Percentiles rank a stretch among this genome's conserved stretches.
Evolutionary conservation across 35 echinoderm and acorn worm species (phyloP).

Genomic region (Chiridota heheva): DNA sequence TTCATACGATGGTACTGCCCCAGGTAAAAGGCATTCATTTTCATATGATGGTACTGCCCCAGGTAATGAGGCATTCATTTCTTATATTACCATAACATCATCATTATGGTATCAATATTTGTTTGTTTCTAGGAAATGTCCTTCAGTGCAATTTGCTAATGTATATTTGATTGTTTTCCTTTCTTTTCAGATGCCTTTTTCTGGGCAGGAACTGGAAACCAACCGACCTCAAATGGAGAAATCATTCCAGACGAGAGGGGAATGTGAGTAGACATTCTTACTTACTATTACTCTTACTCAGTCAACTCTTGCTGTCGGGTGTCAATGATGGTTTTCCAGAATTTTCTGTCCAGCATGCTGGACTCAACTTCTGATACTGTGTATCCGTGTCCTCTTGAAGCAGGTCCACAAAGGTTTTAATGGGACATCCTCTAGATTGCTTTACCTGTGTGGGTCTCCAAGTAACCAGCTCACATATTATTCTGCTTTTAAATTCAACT

Average conservation of each 20-base stretch:
- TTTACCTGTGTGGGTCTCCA: too few species aligned
- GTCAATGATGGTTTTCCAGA: too few species aligned
- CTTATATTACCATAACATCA: not conserved
- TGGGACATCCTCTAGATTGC: too few species aligned
- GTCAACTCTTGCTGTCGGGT: too few species aligned
- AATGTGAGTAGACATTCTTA: not conserved
- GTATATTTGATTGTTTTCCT: not conserved
- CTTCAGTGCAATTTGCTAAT: not conserved
- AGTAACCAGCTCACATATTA: too few species aligned
- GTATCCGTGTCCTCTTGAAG: too few species aligned
- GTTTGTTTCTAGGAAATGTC: not conserved
- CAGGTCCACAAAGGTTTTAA: too few species aligned
- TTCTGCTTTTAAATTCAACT: too few species aligned
- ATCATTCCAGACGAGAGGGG: conserved; percentile 18
- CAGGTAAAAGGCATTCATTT: not conserved
- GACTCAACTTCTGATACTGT: too few species aligned
- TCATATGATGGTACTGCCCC: not conserved
- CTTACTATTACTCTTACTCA: too few species aligned
- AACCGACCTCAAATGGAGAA: not conserved
- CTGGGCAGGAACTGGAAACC: not conserved
- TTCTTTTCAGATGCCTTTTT: conserved; percentile 44
- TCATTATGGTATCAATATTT: not conserved
- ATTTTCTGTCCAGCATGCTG: too few species aligned
- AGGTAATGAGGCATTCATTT: not conserved
- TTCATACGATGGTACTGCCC: not conserved